Evolutionary conservation across 2,113 vertebrate species (phyloP), one percentile per base, ranked within the genome.

Genomic region (Otus sunia): DNA sequence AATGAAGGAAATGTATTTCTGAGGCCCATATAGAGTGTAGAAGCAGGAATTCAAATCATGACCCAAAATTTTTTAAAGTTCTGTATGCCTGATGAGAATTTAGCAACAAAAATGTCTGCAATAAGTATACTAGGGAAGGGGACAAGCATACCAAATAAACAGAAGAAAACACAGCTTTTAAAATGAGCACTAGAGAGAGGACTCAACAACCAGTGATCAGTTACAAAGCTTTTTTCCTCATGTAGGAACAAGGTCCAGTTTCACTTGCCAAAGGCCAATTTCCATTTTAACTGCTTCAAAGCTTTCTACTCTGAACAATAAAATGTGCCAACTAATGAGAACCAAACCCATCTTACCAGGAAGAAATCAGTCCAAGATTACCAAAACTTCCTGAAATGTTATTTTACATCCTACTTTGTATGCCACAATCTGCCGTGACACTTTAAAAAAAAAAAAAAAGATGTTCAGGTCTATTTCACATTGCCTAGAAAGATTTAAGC

Each of bases 191-290:
- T 53, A 53, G n/a, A 88, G 25, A 87, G 36, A 52, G 18, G 59
- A 81, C 47, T 41, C n/a, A 32, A 23, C 49, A 47, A 83, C 12
- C 45, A 67, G 12, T 17, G 30, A 84, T 39, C 49, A 81, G 60
- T 12, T 73, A 37, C n/a, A 95, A 82, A 69, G 53, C 37, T 47
- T 87, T 89, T 63, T 74, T 77, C 34, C 49, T 68, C 53, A 37
- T 11, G 19, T 27, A 91, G 52, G 47, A 90, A 85, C 66, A 75
- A 85, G 53, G 73, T 93, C 43, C 45, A 89, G 77, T 84, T 92
- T 76, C 86, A 94, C 47, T 71, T 63, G 62, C 79, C 64, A 93
- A 94, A 87, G 60, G 75, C 66, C 47, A 93, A 50, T 87, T 95
- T 83, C 75, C 71, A 92, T 66, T 90, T 89, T 59, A 9, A 2